Evolutionary conservation across 1,140 invertebrate species (phyloP).

Genomic region (Anastatus disparis): DNA sequence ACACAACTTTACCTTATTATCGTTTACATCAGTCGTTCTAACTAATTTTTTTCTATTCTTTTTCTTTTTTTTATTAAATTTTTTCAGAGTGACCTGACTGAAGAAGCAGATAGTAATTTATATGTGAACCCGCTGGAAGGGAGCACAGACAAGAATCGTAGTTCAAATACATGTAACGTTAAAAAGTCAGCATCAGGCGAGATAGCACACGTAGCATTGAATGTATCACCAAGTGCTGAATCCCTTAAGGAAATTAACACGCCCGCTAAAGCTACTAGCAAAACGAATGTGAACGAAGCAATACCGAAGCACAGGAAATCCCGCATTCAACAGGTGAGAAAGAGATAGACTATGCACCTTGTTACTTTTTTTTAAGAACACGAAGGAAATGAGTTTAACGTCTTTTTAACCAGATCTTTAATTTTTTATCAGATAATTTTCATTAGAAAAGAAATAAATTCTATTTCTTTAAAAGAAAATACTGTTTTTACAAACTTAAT

Average conservation of each 20-base stretch:
- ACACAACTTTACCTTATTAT: too few relatives aligned
- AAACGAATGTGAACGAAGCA: constrained; percentile 74
- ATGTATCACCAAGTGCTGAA: constrained; percentile 57
- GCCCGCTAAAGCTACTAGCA: constrained; percentile 63
- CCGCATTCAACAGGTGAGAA: constrained; percentile 80
- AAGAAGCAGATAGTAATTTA: constrained; percentile 82
- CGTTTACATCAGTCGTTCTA: too few relatives aligned
- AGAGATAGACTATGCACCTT: too few relatives aligned
- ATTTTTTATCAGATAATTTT: too few relatives aligned
- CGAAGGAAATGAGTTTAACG: too few relatives aligned
- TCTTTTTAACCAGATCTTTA: too few relatives aligned
- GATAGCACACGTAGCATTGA: constrained; percentile 66
- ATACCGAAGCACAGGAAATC: constrained; percentile 87
- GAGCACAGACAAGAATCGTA: constrained; percentile 57
- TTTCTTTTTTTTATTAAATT: too few relatives aligned
- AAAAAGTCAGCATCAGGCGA: constrained; percentile 85
- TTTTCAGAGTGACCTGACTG: constrained; percentile 78
- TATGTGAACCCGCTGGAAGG: constrained; percentile 91
- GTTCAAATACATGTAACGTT: constrained; percentile 64
- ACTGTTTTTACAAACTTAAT: too few relatives aligned
- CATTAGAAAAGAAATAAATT: too few relatives aligned
- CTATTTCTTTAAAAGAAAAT: too few relatives aligned
- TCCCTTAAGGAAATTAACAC: constrained; percentile 60
- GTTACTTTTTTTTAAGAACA: too few relatives aligned
- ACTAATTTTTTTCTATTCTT: too few relatives aligned